A percentile compares a stretch with the other conserved stretches of the same genome.
These are phyloP conservation scores for Aleadryas rufinucha DNA, from an alignment of 2,113 vertebrate species.

Conservation along the genomic window DNA sequence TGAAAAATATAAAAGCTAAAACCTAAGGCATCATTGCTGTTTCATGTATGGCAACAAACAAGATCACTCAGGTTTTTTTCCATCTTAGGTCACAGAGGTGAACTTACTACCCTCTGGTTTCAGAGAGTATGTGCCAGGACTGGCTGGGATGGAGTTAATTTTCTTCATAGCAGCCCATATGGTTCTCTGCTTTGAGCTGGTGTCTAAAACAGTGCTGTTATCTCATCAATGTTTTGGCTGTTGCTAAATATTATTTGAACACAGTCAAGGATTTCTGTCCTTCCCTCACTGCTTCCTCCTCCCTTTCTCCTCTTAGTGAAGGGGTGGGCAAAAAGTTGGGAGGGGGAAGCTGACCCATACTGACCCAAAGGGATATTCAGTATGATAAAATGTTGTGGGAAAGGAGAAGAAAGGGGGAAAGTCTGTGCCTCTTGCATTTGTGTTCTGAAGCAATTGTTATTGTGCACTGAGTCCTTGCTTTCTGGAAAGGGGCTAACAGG, in stretches of 20 bases:
- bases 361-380: not conserved
- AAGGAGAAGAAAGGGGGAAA: not conserved
- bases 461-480: not conserved
- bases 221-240: not conserved
- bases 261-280: not conserved
- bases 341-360: not conserved
- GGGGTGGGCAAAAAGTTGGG: not conserved
- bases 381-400: not conserved
- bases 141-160: not conserved
- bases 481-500: not conserved
- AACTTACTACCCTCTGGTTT: not conserved
- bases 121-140: not conserved
- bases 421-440: not conserved
- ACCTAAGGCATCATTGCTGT: no score
- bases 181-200: not conserved
- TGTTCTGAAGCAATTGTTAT: accelerated
- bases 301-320: not conserved
- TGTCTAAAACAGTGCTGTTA: not conserved
- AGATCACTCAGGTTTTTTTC: not conserved
- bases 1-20: no score
- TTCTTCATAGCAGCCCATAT: not conserved
- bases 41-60: not conserved
- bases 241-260: not conserved
- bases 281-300: not conserved
- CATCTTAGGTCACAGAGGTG: not conserved